Evolutionary conservation across 2,797 vertebrate species (phyloP), one percentile per base, ranked within the genome.

Genomic region (Alca torda): DNA sequence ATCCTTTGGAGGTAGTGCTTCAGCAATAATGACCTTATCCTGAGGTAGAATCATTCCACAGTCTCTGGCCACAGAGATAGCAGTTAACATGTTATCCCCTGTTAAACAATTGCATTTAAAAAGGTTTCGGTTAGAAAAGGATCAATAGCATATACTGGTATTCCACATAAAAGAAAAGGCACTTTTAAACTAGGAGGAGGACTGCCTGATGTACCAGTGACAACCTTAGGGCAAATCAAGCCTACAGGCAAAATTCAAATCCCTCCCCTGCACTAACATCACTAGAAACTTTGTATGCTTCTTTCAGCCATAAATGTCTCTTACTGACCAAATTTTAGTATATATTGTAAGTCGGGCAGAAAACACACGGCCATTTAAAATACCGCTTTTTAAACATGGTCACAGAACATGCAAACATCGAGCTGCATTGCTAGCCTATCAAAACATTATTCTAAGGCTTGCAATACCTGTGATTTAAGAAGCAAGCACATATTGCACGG

Each of bases 61-160:
- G 97, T 99, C 99, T 97, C 99, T 98, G 87, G 99, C 99, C 98
- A 99, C 99, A 20, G 99, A 99, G 97, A 99, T 98, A 78, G 99
- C 99, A 1, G 99, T 99, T 97, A 99, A 97, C 99, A 99, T 99
- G 97, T 99, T 99, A 97, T 99, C 99, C 68, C 99, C 99, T 99
- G 93, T 82, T 89, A 90, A 97, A 91, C 17, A 43, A 95, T 64
- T 37, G 56, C 72, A 89, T 93, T 87, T 96, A 23, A 77, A 87
- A 91, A 37, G 19, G 75, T 30, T 89, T 86, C 18, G 57, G 65
- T 96, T 45, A 91, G 72, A 81, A 93, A 86, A 84, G 4, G 18
- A 84, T 80, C 76, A 80, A 17, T 33, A 78, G 11, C 20, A 23
- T 41, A 45, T 2, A 9, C 1, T 11, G 45, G 65, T 64, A 61